Evolutionary conservation across 2,888 invertebrate species (phyloP).

Genomic region (Cybosia mesomella): DNA sequence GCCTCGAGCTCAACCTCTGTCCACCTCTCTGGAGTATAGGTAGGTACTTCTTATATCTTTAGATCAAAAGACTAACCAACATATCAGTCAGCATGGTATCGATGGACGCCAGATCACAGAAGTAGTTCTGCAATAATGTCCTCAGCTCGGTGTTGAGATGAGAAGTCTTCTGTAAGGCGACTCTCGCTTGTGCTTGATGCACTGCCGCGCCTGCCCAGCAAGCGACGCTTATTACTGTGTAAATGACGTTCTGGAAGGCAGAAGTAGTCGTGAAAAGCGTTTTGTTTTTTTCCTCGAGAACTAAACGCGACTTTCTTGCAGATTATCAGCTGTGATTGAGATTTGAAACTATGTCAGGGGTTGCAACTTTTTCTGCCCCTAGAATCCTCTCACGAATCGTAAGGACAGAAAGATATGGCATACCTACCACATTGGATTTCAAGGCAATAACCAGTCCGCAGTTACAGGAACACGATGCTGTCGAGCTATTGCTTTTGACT

Average conservation of each 20-base stretch:
- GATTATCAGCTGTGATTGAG: too few relatives aligned
- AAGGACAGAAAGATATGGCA: too few relatives aligned
- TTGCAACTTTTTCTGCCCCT: too few relatives aligned
- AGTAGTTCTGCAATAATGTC: slow-evolving; percentile 79
- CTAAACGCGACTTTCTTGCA: not conserved
- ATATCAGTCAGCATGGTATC: slow-evolving; percentile 88
- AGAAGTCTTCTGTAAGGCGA: slow-evolving; percentile 75
- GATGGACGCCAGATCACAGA: slow-evolving; percentile 84
- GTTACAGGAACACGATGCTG: too few relatives aligned
- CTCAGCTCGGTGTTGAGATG: slow-evolving; percentile 80
- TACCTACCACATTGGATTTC: too few relatives aligned
- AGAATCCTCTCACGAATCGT: too few relatives aligned
- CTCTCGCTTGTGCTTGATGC: slow-evolving; percentile 79
- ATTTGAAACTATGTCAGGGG: too few relatives aligned
- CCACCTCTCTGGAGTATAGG: too few relatives aligned
- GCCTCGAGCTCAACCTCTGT: too few relatives aligned
- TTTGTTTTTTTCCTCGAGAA: too few relatives aligned
- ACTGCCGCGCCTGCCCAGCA: slow-evolving; percentile 85
- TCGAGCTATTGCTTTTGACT: too few relatives aligned
- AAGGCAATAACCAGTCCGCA: too few relatives aligned
- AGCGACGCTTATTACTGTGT: slow-evolving; percentile 76
- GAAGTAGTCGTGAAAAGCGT: not conserved
- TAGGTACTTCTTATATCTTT: not conserved
- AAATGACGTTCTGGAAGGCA: slow-evolving; percentile 65
- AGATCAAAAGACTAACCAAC: slow-evolving; percentile 71